Base-by-base conservation (phyloP, 2,888 invertebrate genomes). In the Rhagonycha fulva region DNA sequence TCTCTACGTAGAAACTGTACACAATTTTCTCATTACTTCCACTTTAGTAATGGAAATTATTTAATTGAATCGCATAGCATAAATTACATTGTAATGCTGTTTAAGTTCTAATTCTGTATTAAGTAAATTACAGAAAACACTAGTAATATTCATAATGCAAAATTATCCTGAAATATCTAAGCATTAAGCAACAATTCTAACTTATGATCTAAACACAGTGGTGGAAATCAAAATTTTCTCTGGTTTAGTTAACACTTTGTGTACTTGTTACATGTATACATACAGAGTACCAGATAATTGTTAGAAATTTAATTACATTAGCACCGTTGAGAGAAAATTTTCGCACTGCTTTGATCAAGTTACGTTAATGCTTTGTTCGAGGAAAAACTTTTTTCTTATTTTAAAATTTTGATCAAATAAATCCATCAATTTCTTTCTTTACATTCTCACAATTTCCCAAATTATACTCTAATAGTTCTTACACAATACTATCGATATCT, bases 401-500 rank as follows among this genome's bases (percentile, higher is more conserved):
- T 47, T 47, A 47, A 47, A 47, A 47, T 47, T 4, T 47, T n/a
- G 12, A 47, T 47, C 32, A 47, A 47, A 47, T 47, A 47, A 47
- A 47, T 47, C 32, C n/a, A 47, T 47, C 32, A 47, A 47, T 47
- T 47, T 47, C 32, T 47, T 47, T 47, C 32, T 47, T 63, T 63
- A 63, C 24, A 63, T 63, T 63, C n/a, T 23, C 23, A 63, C 24
- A 24, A 63, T 63, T 63, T 63, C 10, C 63, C 63, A 68, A 68
- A 28, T 68, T 28, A 26, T 28, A 11, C 30, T n/a, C 28, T 26
- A 28, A 14, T 68, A 68, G 28, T 26, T 68, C 30, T 68, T 28
- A 68, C 69, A 74, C 73, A 74, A 74, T 74, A 60, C 73, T 74
- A 74, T 62, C 69, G 62, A 74, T 74, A 74, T 74, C 69, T 69